Evolutionary conservation across 1,140 invertebrate species (phyloP), one percentile per base, ranked within the genome.

Genomic region (Lasaia peninsularis): DNA sequence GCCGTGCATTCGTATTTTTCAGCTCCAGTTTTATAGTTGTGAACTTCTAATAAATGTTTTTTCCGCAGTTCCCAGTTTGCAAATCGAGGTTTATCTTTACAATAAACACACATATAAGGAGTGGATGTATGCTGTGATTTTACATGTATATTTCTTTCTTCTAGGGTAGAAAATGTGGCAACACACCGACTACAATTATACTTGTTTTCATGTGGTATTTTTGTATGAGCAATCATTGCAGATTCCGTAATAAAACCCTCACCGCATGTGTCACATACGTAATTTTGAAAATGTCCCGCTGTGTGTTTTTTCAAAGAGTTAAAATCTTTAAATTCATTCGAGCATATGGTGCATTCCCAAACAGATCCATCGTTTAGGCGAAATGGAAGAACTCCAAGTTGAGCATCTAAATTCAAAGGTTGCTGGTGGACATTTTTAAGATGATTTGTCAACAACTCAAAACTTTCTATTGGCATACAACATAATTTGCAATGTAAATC

Each of bases 401-500:
- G 81, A 4, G 73, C 77, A 14, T 85, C 80, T 18, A 67, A 63
- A 48, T 75, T 82, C 8, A 88, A 71, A 11, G 80, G 77, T 37
- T 85, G 80, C 8, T 84, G 75, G 50, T 88, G 85, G 49, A 77
- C 75, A 18, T 74, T 78, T 49, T 78, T 86, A 31, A 88, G 71
- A 67, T 88, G 86, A 31, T 70, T 69, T 1, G 75, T 78, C 8
- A 88, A 64, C 1, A 50, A 60, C 10, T 88, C 79, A 40, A 88
- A 78, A 51, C 67, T 71, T 9, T 78, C 72, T 11, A 86, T 73
- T 4, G 68, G 63, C 69, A 79, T 75, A 37, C 76, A 80, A 55
- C 86, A 88, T 4, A 88, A 60, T 64, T 88, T 88, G 49, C 86
- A 88, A 31, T 85, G 80, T 9, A 88, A 61, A 58, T 88, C 74